These are phyloP conservation scores for Dermatemys mawii DNA, from an alignment of 2,113 vertebrate species.

Conservation along the genomic window DNA sequence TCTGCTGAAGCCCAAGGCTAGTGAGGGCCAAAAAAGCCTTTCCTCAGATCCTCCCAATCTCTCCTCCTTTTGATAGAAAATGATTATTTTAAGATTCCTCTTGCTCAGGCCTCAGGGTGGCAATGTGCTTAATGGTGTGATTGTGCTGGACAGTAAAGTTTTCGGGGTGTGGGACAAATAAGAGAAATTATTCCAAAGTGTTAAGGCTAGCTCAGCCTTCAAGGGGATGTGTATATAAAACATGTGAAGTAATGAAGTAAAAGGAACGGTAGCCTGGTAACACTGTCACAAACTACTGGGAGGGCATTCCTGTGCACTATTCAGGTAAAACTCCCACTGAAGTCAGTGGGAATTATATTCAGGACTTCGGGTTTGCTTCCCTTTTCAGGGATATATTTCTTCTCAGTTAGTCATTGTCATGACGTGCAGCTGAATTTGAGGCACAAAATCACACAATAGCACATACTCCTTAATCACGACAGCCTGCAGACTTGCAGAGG, in stretches of 20 bases:
- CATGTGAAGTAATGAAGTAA: background rate
- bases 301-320: background rate
- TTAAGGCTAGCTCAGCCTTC: background rate
- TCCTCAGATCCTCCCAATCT: background rate
- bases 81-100: background rate
- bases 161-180: background rate
- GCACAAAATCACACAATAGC: background rate
- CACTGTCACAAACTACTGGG: background rate
- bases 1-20: background rate
- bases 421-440: conserved; percentile 17
- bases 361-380: background rate
- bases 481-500: background rate
- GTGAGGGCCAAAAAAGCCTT: background rate
- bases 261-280: background rate
- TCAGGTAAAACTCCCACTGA: background rate
- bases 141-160: background rate
- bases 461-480: conserved; percentile 13
- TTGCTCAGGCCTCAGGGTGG: background rate
- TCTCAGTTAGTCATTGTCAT: conserved; percentile 8
- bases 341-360: background rate
- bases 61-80: background rate
- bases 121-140: rapidly evolving
- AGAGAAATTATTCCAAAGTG: background rate
- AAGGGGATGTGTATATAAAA: background rate
- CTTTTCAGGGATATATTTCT: conserved; percentile 26